Base-by-base conservation (phyloP, 2,888 invertebrate species). In the Allophyes oxyacanthae region DNA sequence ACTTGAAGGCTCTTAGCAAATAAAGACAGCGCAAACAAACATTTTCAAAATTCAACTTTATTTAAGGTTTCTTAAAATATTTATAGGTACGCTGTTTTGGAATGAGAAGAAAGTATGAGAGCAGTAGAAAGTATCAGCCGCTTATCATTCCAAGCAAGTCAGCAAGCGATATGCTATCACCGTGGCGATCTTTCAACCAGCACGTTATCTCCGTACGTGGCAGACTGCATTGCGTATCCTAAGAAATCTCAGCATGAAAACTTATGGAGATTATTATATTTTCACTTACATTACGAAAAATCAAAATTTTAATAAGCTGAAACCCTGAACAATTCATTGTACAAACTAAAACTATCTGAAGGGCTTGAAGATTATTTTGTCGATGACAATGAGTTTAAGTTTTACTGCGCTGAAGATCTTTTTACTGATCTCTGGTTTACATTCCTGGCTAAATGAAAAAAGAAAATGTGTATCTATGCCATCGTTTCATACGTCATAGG, bases 1-100 rank as follows among this genome's bases (percentile, higher is more conserved):
- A 65, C 60, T 57, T 71, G 65, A 51, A 71, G 44, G 51, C 37
- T 42, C 26, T 49, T 32, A 33, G 42, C 51, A 66, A 72, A 72
- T 20, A 26, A 58, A 72, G 43, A 32, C 30, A 50, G n/a, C 4
- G 4, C 53, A 57, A 54, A 54, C 37, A 74, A 53, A 56, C 11
- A 25, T 49, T 32, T 15, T 37, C 45, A 28, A 30, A 52, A 37
- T 10, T 25, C 51, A 28, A 33, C 41, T 38, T 15, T 25, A 41
- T 34, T 48, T 33, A n/a, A n/a, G n/a, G 14, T 44, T 36, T 32
- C 30, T 46, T 26, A 11, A 26, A 38, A 32, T 14, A 32, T 20
- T 34, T 26, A 26, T 20, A 3, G 2, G 2, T 28, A 11, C 11
- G 37, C 37, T 38, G 37, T 55, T 51, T 43, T 28, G 7, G 0